These are phyloP conservation scores for Heteractis magnifica DNA, from an alignment of 92 coral and sea anemone species.

Conservation along the genomic window DNA sequence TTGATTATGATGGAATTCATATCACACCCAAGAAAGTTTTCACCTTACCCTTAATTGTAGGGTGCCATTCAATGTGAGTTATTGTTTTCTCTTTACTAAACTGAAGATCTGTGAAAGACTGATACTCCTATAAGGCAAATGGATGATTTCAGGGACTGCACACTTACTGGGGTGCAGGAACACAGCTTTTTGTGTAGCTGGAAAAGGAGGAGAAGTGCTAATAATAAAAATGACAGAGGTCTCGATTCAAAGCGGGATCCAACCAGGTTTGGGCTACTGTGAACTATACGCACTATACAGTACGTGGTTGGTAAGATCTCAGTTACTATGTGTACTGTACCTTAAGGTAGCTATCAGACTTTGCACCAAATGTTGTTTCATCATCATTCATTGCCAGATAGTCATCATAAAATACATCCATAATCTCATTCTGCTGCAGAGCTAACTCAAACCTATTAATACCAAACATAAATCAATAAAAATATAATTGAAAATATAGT, in stretches of 20 bases:
- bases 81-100: constrained; percentile 95
- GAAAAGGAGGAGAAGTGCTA: too few relatives aligned
- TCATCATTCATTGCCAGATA: constrained; percentile 88
- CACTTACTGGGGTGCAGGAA: too few relatives aligned
- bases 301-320: too few relatives aligned
- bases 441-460: constrained; percentile 86
- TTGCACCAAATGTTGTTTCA: constrained; percentile 97
- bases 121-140: constrained; percentile 71
- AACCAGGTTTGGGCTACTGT: too few relatives aligned
- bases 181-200: too few relatives aligned
- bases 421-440: constrained; percentile 92
- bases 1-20: background rate
- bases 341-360: constrained; percentile 93
- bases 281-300: too few relatives aligned
- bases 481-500: background rate
- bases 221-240: too few relatives aligned
- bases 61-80: constrained; percentile 97
- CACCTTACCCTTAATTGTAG: constrained; percentile 78
- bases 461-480: background rate
- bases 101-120: constrained; percentile 94
- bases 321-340: constrained; percentile 17
- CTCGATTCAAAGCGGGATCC: too few relatives aligned
- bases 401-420: constrained; percentile 94
- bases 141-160: too few relatives aligned
- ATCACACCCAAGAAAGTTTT: background rate